Base-by-base conservation (phyloP, 92 coral and sea anemone genomes). In the Epizoanthus scotinus region DNA sequence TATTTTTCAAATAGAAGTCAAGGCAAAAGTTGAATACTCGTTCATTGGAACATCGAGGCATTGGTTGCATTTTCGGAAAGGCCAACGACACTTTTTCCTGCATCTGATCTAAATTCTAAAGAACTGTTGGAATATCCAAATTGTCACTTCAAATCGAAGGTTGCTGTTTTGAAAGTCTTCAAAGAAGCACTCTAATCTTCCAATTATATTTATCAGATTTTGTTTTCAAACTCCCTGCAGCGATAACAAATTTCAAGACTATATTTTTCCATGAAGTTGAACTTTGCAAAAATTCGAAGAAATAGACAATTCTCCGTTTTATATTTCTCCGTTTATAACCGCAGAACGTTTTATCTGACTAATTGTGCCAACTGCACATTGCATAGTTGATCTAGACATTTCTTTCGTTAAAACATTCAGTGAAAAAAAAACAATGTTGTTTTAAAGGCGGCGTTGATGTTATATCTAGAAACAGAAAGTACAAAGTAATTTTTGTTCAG, bases 221-320 rank as follows among this genome's bases (percentile, higher is more conserved):
- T 64, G 36, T 29, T 64, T 64, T 27, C 36, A 29, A 64, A 64
- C 70, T 64, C 70, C 70, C 47, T 29, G 24, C 70, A 28, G 47
- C 13, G 70, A n/a, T 25, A 64, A 64, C 44, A 13, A 64, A 64
- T 6, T 64, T 64, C 67, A n/a, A n/a, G 26, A 8, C 25, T 6
- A 63, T 25, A 1, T 17, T 28, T 64, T 64, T 64, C 36, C 69
- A 27, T 15, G 70, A 64, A 13, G 47, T 64, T 25, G 36, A 34
- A 19, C 70, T 27, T 64, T 64, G 17, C 9, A 64, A 64, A 63
- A 15, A 64, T 27, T 29, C 70, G 17, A 47, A 47, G 14, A 13
- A 47, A 13, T 14, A 47, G 2, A 47, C 17, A 47, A 47, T 1
- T 47, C 14, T 47, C 15, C 15, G 15, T 10, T 47, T 13, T 9